A percentile compares a stretch with the other conserved stretches of the same genome.
phyloP scores from a whole-genome alignment of 2,113 vertebrate genomes.

The Ovibos moschatus region DNA sequence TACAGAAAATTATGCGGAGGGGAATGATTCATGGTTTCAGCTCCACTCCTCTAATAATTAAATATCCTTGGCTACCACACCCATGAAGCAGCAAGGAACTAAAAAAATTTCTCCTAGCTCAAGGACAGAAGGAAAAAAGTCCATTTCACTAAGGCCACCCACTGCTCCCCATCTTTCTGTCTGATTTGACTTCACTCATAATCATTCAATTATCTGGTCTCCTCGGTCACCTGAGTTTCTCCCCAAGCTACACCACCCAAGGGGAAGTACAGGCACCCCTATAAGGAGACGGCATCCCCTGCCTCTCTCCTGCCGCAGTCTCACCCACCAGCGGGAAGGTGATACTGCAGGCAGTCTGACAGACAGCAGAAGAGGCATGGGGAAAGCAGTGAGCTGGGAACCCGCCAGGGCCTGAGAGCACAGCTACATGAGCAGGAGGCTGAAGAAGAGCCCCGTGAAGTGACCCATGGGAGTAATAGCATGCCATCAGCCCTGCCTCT shows the following conservation, averaged over 20 bases:
- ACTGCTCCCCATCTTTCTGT: background rate
- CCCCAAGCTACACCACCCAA: background rate
- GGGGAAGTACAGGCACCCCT: background rate
- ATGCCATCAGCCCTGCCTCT: background rate
- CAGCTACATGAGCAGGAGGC: background rate
- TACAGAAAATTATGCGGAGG: background rate
- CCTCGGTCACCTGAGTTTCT: background rate
- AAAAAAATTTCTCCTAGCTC: background rate
- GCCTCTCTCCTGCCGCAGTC: background rate
- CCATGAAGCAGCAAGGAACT: background rate
- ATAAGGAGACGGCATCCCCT: background rate
- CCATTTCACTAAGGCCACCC: background rate
- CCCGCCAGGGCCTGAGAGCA: too few relatives aligned
- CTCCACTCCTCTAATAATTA: background rate
- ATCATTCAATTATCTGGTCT: conserved; percentile 12
- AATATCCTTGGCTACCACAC: background rate
- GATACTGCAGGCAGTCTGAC: background rate
- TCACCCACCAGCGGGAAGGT: background rate
- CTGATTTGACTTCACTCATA: background rate
- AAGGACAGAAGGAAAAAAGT: background rate
- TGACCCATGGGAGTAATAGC: accelerated
- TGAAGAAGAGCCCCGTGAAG: background rate
- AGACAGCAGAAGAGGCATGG: background rate
- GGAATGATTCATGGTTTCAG: background rate
- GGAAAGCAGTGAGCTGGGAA: background rate